A percentile compares a stretch with the other conserved stretches of the same genome.
Evolutionary conservation across 1,140 invertebrate genomes (phyloP).

Genomic region (Drosophila albomicans): DNA sequence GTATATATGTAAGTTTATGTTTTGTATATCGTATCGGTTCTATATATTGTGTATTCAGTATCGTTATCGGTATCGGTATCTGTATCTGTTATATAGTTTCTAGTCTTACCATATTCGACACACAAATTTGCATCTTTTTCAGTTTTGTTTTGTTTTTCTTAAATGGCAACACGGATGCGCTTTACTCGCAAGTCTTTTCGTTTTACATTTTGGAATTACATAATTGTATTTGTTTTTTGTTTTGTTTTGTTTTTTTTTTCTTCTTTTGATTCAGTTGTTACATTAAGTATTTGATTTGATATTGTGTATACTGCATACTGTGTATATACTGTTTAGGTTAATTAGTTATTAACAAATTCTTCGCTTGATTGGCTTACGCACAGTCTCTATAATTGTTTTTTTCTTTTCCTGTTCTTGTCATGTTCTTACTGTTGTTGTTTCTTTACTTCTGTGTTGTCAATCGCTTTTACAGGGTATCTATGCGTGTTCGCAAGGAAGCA

Average conservation of each 20-base stretch:
- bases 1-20: background rate
- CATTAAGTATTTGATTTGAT: slow-evolving; percentile 42
- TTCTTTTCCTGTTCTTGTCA: slow-evolving; percentile 11
- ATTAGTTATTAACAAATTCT: slow-evolving; percentile 44
- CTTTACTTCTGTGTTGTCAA: slow-evolving; percentile 1
- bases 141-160: background rate
- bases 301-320: slow-evolving; percentile 19
- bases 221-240: slow-evolving; percentile 14
- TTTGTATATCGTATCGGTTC: slow-evolving; percentile 22
- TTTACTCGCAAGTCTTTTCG: slow-evolving; percentile 73
- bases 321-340: slow-evolving; percentile 16
- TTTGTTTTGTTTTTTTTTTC: slow-evolving; percentile 28
- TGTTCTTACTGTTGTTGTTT: slow-evolving; percentile 1
- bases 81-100: slow-evolving; percentile 15
- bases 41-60: slow-evolving; percentile 27
- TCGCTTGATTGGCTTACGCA: slow-evolving; percentile 65
- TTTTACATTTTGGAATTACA: slow-evolving; percentile 74
- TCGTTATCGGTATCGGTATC: no score
- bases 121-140: slow-evolving; percentile 17
- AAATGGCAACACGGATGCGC: slow-evolving; percentile 51
- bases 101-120: slow-evolving; percentile 30
- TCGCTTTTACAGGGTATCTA: slow-evolving; percentile 21
- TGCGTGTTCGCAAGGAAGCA: slow-evolving; percentile 37
- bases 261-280: slow-evolving; percentile 52
- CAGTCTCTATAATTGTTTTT: slow-evolving; percentile 57